Base-by-base conservation (phyloP, 2,888 invertebrate species). In the Dermolepida albohirtum region DNA sequence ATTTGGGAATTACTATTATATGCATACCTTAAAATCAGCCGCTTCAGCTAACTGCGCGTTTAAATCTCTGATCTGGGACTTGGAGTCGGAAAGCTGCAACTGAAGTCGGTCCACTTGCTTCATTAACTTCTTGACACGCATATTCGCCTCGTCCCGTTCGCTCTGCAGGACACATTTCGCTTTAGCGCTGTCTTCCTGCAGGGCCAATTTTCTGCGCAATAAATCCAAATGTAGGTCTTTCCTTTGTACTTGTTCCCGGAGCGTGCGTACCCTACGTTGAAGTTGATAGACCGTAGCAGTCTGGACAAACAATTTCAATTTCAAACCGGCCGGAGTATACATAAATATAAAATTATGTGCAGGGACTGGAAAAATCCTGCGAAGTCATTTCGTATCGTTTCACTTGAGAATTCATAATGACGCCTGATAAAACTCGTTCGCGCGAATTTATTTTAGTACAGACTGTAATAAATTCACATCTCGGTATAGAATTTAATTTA, bases 181-280 rank as follows among this genome's bases (percentile, higher is more conserved):
- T 68, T 90, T 85, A 1, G 88, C 86, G 65, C 88, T 89, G 74
- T 93, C 92, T 81, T 95, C 95, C 81, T 95, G 92, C 11, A 95
- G 87, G 67, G 91, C 91, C 63, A 97, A 85, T 82, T 97, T 97
- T 74, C 96, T 90, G 49, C 96, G 87, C 54, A 97, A 85, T 68
- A 97, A 86, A 83, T 97, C 97, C 78, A 97, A 85, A 81, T 97
- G 97, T 44, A 97, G 86, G 80, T 97, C 97, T 77, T 96, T 91
- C 67, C 96, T 89, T 79, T 96, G 96, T 34, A 97, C 86, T 81
- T 97, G 96, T 80, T 97, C 97, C 57, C 96, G 88, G 11, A 96
- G 84, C 6, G 92, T 92, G 73, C 95, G 89, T 41, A 95, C 91
- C 71, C 96, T 88, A 69, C 96, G 87, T 83, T 97, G 96, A 43